Base-by-base conservation (phyloP, 2,113 vertebrate genomes). In the Cyprinus carpio region DNA sequence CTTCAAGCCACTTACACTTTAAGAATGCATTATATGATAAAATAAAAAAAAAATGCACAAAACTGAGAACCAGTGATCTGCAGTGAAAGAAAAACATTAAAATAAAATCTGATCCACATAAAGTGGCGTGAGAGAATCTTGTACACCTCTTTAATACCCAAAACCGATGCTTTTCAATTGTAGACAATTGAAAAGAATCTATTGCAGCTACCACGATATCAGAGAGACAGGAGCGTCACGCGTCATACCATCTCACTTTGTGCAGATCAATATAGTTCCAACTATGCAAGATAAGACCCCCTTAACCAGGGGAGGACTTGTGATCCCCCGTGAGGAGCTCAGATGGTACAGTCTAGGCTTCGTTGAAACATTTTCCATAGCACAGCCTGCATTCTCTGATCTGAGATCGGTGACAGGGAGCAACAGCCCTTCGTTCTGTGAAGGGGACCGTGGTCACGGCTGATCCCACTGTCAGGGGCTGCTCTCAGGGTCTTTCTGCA, bases 391-490 rank as follows among this genome's bases (percentile, higher is more conserved):
- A 12, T 56, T 67, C 60, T 60, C 75, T 65, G 84, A 83, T 77
- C 86, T 78, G 49, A 74, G 64, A 69, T 86, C 51, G 75, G 75
- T 40, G 20, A 46, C 80, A 76, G 51, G 74, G 27, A 43, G 58
- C 58, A 29, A 43, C 56, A 51, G 75, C 81, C 80, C 58, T 40
- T 37, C 1, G 16, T n/a, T 62, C 46, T 54, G 77, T 37, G 9
- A 46, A 40, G 40, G 2, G 40, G 23, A 65, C 25, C 6, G 25
- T 6, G 37, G 62, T 77, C 20, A 16, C 6, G 3, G 23, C 34
- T 4, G 37, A 64, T 10, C 60, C 77, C 4, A 34, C 27, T 25
- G 76, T 90, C 86, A 91, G 54, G 87, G 88, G 46, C 64, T 65
- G 18, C 34, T 85, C 25, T 87, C 56, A 0, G 76, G 82, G 51